These are phyloP conservation scores for Pipistrellus pygmaeus DNA, from an alignment of 2,797 vertebrate species.

Conservation along the genomic window DNA sequence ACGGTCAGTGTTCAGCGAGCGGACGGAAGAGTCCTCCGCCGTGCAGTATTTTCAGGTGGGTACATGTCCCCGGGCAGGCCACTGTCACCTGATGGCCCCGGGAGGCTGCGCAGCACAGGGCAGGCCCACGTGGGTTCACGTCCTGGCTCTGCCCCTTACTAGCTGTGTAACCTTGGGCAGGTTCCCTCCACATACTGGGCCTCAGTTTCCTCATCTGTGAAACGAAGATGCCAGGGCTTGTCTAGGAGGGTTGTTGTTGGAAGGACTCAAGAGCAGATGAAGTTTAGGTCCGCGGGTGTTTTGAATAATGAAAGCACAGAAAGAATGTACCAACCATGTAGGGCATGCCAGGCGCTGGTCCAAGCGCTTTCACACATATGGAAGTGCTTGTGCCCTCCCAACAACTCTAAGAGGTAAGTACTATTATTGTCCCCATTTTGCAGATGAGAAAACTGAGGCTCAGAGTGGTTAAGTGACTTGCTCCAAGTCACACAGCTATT, in stretches of 20 bases:
- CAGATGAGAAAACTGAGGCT: conserved; percentile 82
- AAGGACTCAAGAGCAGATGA: conserved; percentile 18
- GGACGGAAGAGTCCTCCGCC: conserved; percentile 97
- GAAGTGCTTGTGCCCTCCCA: conserved; percentile 61
- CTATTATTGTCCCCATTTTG: conserved; percentile 78
- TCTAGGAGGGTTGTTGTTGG: conserved; percentile 50
- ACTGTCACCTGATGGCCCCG: rapidly evolving
- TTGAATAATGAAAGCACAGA: not conserved
- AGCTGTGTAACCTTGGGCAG: not conserved
- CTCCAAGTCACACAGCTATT: conserved; percentile 81
- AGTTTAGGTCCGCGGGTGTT: not conserved
- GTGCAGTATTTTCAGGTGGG: conserved; percentile 98
- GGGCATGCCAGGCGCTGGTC: not conserved
- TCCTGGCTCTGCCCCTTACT: conserved; percentile 46
- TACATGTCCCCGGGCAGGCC: not conserved
- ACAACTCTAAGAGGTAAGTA: conserved; percentile 70
- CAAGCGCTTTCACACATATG: not conserved
- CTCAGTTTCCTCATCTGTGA: conserved; percentile 75
- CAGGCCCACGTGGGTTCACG: not conserved
- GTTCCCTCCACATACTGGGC: not conserved
- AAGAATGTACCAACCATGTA: not conserved
- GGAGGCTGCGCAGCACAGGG: not conserved
- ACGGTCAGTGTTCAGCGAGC: conserved; percentile 95
- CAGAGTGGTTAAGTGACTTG: conserved; percentile 81
- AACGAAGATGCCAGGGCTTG: not conserved